Base-by-base conservation (phyloP, 2,888 invertebrate species). In the Megalurothrips usitatus region DNA sequence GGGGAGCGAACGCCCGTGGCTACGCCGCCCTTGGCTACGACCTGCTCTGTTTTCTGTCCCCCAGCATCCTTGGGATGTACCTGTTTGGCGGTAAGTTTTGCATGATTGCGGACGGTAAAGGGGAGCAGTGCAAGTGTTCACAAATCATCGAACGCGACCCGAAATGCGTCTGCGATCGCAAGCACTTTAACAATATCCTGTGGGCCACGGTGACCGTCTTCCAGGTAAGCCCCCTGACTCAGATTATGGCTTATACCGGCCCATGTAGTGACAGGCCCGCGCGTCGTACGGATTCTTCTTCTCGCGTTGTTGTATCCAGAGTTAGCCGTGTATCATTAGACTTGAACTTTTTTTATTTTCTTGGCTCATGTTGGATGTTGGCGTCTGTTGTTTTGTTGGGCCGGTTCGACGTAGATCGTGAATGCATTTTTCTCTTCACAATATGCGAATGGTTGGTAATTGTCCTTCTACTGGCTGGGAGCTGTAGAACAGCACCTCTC, bases 11-110 rank as follows among this genome's bases (percentile, higher is more conserved):
- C 49, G 23, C 23, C 17, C 47, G 9, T 63, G 34, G 34, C 34
- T 43, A 43, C 34, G 34, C 12, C 52, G 52, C 26, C 68, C 26
- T 1, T 26, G 68, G 68, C 68, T 75, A 75, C 68, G 68, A 82
- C 79, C 34, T 80, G 79, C 49, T 80, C 68, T 82, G 80, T 28
- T 75, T 80, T 87, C 86, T 87, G 87, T 87, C 86, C 90, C 89
- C 90, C 94, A 98, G 98, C 94, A 96, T 97, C 91, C 95, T 98
- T 92, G 98, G 98, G 91, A 98, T 97, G 97, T 96, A 96, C 92
- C 94, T 98, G 91, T 98, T 98, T 92, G 97, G 97, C 91, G 97
- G 97, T 94, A 97, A 97, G 94, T 97, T 98, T 96, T 97, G 97
- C 95, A 96, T 96, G 93, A 95, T 93, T 92, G 92, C 93, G 90